Percentiles rank a stretch among this genome's conserved stretches.
Evolutionary conservation across 2,113 vertebrate genomes (phyloP).

Genomic region (Oreochromis spilurus): DNA sequence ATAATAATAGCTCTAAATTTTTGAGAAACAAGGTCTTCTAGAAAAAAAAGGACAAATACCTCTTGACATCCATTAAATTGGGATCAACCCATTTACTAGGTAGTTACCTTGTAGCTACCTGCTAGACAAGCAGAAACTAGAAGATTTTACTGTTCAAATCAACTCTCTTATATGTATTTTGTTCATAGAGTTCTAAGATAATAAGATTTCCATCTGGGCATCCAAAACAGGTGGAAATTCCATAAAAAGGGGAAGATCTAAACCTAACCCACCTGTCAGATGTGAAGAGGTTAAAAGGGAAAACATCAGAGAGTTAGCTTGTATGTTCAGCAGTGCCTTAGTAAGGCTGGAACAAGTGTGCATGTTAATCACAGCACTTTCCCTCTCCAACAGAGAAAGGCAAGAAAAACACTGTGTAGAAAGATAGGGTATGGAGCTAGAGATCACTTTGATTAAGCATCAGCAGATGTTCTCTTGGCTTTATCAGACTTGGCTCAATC

Average conservation of each 20-base stretch:
- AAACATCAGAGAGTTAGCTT: neutral
- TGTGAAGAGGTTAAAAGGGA: neutral
- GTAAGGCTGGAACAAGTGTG: neutral
- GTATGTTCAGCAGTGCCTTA: neutral
- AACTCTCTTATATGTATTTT: neutral
- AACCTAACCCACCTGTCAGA: neutral
- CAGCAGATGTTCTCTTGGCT: conserved; percentile 27
- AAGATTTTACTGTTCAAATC: neutral
- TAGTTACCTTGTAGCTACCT: neutral
- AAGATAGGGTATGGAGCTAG: neutral
- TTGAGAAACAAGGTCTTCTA: neutral
- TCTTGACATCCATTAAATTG: neutral
- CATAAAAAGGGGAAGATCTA: neutral
- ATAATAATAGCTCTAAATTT: neutral
- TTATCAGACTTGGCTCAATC: conserved; percentile 25
- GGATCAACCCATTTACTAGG: neutral
- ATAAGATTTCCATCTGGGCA: neutral
- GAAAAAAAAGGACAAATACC: neutral
- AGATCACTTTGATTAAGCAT: conserved; percentile 39
- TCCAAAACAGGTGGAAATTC: neutral
- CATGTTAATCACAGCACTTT: neutral
- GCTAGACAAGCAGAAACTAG: neutral
- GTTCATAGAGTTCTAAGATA: neutral
- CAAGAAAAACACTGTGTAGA: neutral
- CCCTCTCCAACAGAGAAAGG: neutral